Evolutionary conservation across 53 echinoderm and acorn worm genomes (phyloP), one percentile per base, ranked within the genome.

Genomic region (Zoroaster sp.): DNA sequence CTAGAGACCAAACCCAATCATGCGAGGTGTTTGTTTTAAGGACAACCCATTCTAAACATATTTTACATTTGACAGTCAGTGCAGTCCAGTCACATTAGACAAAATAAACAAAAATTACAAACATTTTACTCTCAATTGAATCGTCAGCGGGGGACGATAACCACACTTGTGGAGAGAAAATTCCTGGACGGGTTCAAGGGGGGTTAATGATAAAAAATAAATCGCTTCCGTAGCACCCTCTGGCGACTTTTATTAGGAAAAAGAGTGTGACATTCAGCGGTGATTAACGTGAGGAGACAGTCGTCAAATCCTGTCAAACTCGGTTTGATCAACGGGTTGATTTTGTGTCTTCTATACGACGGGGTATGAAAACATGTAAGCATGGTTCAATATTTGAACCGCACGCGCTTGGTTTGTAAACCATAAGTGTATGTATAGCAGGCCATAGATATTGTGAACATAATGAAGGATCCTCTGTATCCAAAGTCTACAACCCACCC

Each of bases 281-380:
- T 53, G 77, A 53, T 40, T 63, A 78, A 54, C 38, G 3, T 1
- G 21, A 23, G 39, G 35, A 66, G 66, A 54, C 40, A 80, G 65
- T 65, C 65, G 80, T 65, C 65, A 21, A 66, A 80, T 63, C 15
- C 39, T 40, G 65, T 65, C 80, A 65, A 52, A 65, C 36, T 80
- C 63, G 25, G 25, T 59, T 59, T 28, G 63, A 59, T 59, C 63
- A 25, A 28, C 63, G 63, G 28, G 63, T 28, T 59, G 63, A 25
- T 59, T 59, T 51, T 59, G 8, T 59, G 63, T 59, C 23, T 59
- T n/a, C n/a, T n/a, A n/a, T n/a, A n/a, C n/a, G n/a, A n/a, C n/a
- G n/a, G n/a, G n/a, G n/a, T n/a, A n/a, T n/a, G n/a, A n/a, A n/a
- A n/a, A n/a, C n/a, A n/a, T n/a, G n/a, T n/a, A n/a, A n/a, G n/a